A percentile compares a stretch with the other conserved stretches of the same genome.
Conservation (phyloP, 2,113 vertebrate genomes). For the Ophiodon elongatus region DNA sequence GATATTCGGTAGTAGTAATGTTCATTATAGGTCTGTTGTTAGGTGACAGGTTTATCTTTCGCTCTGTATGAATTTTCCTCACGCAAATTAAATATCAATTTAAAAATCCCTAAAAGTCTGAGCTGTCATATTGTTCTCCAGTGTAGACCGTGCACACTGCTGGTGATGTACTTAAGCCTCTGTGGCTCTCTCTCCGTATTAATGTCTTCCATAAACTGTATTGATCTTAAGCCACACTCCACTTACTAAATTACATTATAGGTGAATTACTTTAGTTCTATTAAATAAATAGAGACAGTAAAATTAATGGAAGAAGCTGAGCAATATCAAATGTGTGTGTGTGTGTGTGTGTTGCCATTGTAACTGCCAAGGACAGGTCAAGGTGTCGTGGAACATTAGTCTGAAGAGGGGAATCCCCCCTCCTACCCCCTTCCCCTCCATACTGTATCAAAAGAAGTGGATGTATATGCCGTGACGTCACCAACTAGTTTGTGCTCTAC, state of each 20-base stretch:
- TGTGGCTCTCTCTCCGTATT: conserved; percentile 24
- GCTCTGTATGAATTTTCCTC: neutral
- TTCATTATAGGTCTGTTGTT: neutral
- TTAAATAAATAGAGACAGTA: conserved; percentile 40
- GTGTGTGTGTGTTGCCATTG: neutral
- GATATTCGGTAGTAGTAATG: neutral
- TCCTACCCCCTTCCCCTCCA: neutral
- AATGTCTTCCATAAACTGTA: conserved; percentile 64
- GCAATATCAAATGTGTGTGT: neutral
- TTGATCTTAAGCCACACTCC: conserved; percentile 54
- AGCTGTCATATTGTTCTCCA: neutral
- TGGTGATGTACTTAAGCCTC: conserved; percentile 39
- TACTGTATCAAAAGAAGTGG: neutral
- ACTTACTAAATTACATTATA: conserved; percentile 65
- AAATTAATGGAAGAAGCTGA: conserved; percentile 30
- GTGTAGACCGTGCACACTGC: neutral
- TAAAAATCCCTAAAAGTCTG: neutral
- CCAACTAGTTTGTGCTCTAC: neutral
- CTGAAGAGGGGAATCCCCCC: neutral
- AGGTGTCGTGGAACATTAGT: conserved; percentile 29
- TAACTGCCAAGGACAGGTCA: conserved; percentile 50
- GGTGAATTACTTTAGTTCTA: conserved; percentile 44
- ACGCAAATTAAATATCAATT: neutral
- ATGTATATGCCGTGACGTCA: neutral
- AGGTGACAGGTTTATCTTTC: neutral